These are phyloP conservation scores for Noctua fimbriata DNA, from an alignment of 2,888 invertebrate genomes.

Conservation along the genomic window DNA sequence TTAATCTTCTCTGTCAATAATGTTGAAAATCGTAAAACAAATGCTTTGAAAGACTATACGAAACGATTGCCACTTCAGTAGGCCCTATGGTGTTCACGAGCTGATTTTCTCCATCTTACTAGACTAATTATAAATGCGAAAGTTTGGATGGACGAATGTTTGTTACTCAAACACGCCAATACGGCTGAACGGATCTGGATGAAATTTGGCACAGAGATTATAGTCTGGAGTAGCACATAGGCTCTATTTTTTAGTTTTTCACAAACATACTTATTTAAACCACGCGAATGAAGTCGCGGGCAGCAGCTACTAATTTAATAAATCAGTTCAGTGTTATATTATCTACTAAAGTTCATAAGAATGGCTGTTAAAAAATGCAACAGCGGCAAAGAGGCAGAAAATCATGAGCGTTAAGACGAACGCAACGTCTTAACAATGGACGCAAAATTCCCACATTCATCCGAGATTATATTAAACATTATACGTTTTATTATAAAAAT, in stretches of 20 bases:
- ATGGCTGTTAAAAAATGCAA: slow-evolving; percentile 4
- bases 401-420: slow-evolving; percentile 37
- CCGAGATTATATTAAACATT: slow-evolving; percentile 74
- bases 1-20: not conserved
- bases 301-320: not conserved
- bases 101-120: not conserved
- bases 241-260: not conserved
- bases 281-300: not conserved
- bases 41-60: not conserved
- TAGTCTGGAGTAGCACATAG: not conserved
- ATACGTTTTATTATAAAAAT: slow-evolving; percentile 76
- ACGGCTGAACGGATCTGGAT: not conserved
- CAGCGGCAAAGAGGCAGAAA: not conserved
- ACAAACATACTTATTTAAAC: not conserved
- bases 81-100: not conserved
- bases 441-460: slow-evolving; percentile 74
- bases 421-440: slow-evolving; percentile 54
- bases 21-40: not conserved
- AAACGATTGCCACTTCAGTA: not conserved
- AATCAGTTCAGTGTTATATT: slow-evolving; percentile 2
- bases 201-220: not conserved
- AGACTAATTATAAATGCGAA: not conserved
- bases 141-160: not conserved
- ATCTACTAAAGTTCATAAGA: slow-evolving; percentile 3
- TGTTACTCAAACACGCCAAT: not conserved